Evolutionary conservation across 2,888 invertebrate genomes (phyloP), one percentile per base, ranked within the genome.

Genomic region (Diarsia brunnea): DNA sequence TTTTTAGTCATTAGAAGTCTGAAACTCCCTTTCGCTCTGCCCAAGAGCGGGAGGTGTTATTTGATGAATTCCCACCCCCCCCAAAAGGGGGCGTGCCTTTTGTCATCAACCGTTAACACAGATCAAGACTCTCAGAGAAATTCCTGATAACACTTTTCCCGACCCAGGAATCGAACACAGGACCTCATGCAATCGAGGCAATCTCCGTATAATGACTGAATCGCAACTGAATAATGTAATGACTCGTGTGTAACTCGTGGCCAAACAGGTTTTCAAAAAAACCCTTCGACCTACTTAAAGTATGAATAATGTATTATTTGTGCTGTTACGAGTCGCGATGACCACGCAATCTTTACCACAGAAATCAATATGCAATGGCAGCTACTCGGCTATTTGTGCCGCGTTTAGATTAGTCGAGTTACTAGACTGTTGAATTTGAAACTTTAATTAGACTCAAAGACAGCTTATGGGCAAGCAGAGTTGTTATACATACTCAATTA

Each of bases 311-410:
- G 74, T 75, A 88, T 79, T 71, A 68, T 74, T 84, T 73, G 31
- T 68, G 69, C 49, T 68, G 70, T 79, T 70, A 76, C 63, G 19
- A 55, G 27, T 51, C 53, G 55, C 64, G 65, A 80, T 78, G 77
- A 79, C 80, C 86, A 78, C 76, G 76, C 86, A 75, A 77, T 76
- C 72, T 78, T 80, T 80, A 60, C 75, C 65, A 66, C 69, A 83
- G 75, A 83, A 89, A 90, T 89, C 88, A 83, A 89, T 90, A 89
- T 79, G 73, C 78, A 80, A 43, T 82, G 71, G 66, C 67, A 79
- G 69, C 61, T 72, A 68, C 65, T 69, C 19, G 69, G 70, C 74
- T 78, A 85, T 84, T 88, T 78, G 75, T 85, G 89, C 84, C 58
- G 66, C 76, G 81, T 89, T 89, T 78, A 81, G 16, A 0, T 31